phyloP scores from a whole-genome alignment of 2,797 vertebrate species.

The Anguilla pacifica region DNA sequence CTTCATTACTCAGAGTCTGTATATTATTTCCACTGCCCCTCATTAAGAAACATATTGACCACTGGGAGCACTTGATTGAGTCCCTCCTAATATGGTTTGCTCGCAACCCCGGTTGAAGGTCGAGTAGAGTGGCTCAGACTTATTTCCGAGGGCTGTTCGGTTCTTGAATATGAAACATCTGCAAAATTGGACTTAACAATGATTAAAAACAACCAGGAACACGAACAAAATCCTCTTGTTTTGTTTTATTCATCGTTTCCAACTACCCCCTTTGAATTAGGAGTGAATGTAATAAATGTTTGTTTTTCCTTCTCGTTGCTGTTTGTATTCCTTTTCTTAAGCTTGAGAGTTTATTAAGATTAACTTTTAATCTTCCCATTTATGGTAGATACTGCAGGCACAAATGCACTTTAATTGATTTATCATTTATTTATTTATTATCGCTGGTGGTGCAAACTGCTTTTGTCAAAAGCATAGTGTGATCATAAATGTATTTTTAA shows the following conservation, averaged over 20 bases:
- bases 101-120: conserved; percentile 46
- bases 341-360: not conserved
- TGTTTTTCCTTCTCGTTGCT: not conserved
- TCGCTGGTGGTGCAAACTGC: not conserved
- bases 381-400: not conserved
- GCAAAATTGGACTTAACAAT: conserved; percentile 1
- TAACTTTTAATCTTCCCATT: not conserved
- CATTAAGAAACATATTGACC: conserved; percentile 48
- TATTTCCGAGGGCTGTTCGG: not conserved
- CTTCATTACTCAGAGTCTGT: conserved; percentile 49
- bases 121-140: conserved; percentile 29
- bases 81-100: conserved; percentile 46
- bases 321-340: not conserved
- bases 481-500: not conserved
- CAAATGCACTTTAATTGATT: not conserved
- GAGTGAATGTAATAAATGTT: conserved; percentile 4
- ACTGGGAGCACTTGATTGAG: conserved; percentile 48
- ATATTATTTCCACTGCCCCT: conserved; percentile 43
- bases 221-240: not conserved
- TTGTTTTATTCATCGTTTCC: not conserved
- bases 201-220: not conserved
- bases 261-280: not conserved
- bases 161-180: not conserved
- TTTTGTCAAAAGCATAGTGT: not conserved
- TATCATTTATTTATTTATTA: not conserved